Conservation (phyloP, 2,797 vertebrate genomes). For the Prionace glauca region DNA sequence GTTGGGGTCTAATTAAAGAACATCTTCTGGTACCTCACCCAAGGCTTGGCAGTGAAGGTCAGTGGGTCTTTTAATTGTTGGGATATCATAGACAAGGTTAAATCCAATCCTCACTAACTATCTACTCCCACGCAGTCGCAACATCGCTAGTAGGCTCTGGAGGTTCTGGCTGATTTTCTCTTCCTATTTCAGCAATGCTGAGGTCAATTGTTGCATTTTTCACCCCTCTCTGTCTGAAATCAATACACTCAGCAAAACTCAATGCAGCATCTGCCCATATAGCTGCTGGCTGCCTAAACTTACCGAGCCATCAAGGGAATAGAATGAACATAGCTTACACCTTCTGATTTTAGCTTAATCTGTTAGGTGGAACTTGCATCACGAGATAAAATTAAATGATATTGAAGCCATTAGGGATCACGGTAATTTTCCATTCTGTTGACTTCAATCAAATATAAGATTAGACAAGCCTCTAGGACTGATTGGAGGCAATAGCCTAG, state of each 20-base stretch:
- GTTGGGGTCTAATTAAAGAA: background rate
- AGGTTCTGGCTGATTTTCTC: background rate
- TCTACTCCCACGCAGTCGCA: too few species aligned
- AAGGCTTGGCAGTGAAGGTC: background rate
- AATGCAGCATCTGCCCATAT: background rate
- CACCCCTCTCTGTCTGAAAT: background rate
- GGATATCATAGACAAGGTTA: too few species aligned
- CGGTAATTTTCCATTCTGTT: background rate
- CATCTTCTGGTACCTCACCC: background rate
- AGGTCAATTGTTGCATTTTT: background rate
- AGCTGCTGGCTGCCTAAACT: background rate
- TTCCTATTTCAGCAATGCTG: background rate
- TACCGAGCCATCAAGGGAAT: background rate
- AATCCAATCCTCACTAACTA: background rate
- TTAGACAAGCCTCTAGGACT: background rate
- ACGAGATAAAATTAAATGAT: background rate
- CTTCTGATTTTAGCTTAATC: background rate
- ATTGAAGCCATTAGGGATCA: background rate
- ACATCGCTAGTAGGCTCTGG: background rate
- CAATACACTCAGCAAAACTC: background rate
- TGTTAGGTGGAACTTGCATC: background rate
- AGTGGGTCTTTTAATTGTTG: background rate
- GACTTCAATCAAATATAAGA: background rate
- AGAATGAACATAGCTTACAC: background rate
- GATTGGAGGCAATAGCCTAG: too few species aligned